Evolutionary conservation across 2,888 invertebrate species (phyloP), one percentile per base, ranked within the genome.

Genomic region (Agriotes lineatus): DNA sequence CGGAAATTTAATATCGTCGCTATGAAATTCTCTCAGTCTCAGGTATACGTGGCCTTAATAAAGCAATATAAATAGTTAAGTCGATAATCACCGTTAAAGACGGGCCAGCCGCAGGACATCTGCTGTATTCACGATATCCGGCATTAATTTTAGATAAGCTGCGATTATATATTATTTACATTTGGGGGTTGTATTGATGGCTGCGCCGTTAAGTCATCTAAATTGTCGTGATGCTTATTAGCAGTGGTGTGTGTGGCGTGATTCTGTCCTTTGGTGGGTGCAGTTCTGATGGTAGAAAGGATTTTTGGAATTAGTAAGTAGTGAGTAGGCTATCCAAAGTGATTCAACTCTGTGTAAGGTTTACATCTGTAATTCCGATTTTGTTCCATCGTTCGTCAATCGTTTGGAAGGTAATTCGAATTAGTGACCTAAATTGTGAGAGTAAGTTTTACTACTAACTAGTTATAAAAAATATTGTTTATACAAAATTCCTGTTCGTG

Each of bases 111-210:
- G 7, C 42, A 33, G 52, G 33, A 52, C 52, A 52, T 52, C 52
- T 52, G 33, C 18, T 18, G 7, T 33, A 18, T 33, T 18, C 52
- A 33, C 52, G 52, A 33, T 52, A 52, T 52, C 30, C 33, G 16
- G 12, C 33, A 52, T 52, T 33, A 52, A 52, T 52, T 52, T 33
- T 52, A 52, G 33, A 52, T 52, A 52, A 52, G 52, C 10, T 18
- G 18, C 16, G 12, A 2, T 10, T n/a, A 52, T 52, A 19, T 12
- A 52, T 52, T 52, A 52, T 52, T 52, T 52, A 52, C 30, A 33
- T 52, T 48, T 25, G 22, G 48, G 20, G 48, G 48, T 12, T 20
- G n/a, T 48, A 48, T 25, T 7, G 48, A 25, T 48, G 22, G 6
- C n/a, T 20, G n/a, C 19, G 2, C 20, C 25, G 22, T 22, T 48